Evolutionary conservation across 2,888 invertebrate genomes (phyloP).

Genomic region (Euclidia mi): DNA sequence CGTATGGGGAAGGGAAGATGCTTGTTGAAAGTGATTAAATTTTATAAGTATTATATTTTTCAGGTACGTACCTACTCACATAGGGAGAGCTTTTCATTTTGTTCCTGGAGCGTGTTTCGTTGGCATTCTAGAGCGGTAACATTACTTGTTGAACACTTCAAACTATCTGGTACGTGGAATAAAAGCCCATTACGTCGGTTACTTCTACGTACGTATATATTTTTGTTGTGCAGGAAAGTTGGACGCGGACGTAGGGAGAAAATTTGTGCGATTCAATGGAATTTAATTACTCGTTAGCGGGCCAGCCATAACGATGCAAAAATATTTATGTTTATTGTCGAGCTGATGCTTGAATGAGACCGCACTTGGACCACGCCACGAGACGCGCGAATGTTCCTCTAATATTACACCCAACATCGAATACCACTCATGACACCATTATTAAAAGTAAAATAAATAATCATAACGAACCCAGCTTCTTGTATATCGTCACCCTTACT

Average conservation of each 20-base stretch:
- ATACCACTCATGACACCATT: neutral
- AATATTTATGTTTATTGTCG: slow-evolving; percentile 89
- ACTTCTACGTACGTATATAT: slow-evolving; percentile 21
- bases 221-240: slow-evolving; percentile 61
- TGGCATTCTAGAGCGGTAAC: slow-evolving; percentile 7
- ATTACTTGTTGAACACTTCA: neutral
- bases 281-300: slow-evolving; percentile 87
- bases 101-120: slow-evolving; percentile 13
- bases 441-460: neutral
- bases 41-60: slow-evolving; percentile 60
- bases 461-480: slow-evolving; percentile 7
- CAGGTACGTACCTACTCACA: slow-evolving; percentile 34
- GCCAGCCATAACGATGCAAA: slow-evolving; percentile 84
- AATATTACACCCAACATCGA: slow-evolving; percentile 8
- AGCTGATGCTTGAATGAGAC: slow-evolving; percentile 82
- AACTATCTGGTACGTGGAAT: slow-evolving; percentile 2
- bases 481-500: no score
- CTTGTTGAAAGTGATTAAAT: slow-evolving; percentile 75
- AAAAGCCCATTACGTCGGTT: neutral
- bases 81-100: slow-evolving; percentile 17
- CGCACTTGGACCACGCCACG: slow-evolving; percentile 65
- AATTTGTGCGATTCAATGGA: slow-evolving; percentile 88
- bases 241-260: slow-evolving; percentile 71
- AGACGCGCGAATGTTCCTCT: slow-evolving; percentile 51
- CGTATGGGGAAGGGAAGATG: slow-evolving; percentile 73